Evolutionary conservation across 2,797 vertebrate species (phyloP), one percentile per base, ranked within the genome.

Genomic region (Molossus alvarezi): DNA sequence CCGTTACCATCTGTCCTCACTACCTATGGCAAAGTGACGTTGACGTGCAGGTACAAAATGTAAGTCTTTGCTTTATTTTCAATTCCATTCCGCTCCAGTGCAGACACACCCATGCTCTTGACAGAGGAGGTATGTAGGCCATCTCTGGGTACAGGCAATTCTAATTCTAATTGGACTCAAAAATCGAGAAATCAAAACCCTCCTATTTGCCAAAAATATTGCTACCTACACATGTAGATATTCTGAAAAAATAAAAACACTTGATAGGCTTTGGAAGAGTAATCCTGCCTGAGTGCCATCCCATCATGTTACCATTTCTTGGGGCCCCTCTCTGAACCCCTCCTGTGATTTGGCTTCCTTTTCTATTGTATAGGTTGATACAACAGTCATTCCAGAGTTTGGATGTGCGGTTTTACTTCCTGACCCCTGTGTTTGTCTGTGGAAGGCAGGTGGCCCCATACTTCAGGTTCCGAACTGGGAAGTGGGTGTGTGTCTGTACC

Each of bases 401-500:
- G 62, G n/a, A 64, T 13, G 45, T 67, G 62, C 65, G 33, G n/a
- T 23, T 57, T 82, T 33, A 58, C 53, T 88, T 92, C 72, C 13
- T 1, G 51, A 72, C 21, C 64, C 29, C 81, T 2, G 27, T 62
- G 64, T 60, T 79, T 69, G 20, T 86, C 64, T 73, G 25, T 33
- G 91, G 86, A 29, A 55, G 53, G 77, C 77, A 57, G 41, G 65
- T 15, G 20, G 45, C 51, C 55, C 14, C 21, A 64, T 5, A 29
- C 13, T 58, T 75, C 14, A 67, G 85, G 62, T 29, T 88, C 85
- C 79, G 77, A 64, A 90, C 45, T 18, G 57, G 93, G 87, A 82
- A 88, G 81, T 45, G 53, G 41, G 82, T 18, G 23, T 75, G 88
- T 51, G 55, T 82, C 55, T 86, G 37, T 57, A 18, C 37, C 57